These are phyloP conservation scores for Nemotelus pantherinus DNA, from an alignment of 2,888 invertebrate species.

Conservation along the genomic window DNA sequence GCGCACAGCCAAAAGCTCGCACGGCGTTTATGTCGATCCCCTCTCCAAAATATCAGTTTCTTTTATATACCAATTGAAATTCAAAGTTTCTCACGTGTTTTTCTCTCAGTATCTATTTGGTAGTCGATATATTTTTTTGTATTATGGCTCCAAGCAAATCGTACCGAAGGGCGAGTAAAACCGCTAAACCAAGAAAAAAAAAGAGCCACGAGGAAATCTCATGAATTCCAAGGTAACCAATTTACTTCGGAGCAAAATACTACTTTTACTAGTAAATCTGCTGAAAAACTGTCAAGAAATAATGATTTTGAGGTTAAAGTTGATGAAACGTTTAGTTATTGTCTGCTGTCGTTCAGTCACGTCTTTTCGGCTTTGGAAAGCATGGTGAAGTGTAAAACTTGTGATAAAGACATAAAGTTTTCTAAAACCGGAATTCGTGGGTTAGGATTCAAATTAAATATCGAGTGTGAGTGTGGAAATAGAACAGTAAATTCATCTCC, in stretches of 20 bases:
- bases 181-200: no score
- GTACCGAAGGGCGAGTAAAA: no score
- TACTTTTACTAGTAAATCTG: constrained; percentile 13
- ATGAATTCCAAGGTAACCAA: constrained; percentile 10
- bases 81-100: no score
- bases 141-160: no score
- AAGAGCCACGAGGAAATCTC: neutral
- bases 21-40: no score
- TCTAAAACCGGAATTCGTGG: neutral
- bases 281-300: constrained; percentile 8
- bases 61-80: no score
- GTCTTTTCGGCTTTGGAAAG: constrained; percentile 1
- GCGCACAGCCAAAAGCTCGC: no score
- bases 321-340: neutral
- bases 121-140: no score
- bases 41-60: no score
- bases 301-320: constrained; percentile 9
- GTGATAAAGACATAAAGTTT: constrained; percentile 16
- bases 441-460: constrained; percentile 2
- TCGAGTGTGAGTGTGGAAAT: constrained; percentile 19
- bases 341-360: neutral
- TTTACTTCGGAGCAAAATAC: constrained; percentile 4
- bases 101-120: no score
- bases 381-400: constrained; percentile 8
- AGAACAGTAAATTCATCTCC: constrained; percentile 4